phyloP scores from a whole-genome alignment of 2,888 invertebrate genomes.

The Drosophila limbata region DNA sequence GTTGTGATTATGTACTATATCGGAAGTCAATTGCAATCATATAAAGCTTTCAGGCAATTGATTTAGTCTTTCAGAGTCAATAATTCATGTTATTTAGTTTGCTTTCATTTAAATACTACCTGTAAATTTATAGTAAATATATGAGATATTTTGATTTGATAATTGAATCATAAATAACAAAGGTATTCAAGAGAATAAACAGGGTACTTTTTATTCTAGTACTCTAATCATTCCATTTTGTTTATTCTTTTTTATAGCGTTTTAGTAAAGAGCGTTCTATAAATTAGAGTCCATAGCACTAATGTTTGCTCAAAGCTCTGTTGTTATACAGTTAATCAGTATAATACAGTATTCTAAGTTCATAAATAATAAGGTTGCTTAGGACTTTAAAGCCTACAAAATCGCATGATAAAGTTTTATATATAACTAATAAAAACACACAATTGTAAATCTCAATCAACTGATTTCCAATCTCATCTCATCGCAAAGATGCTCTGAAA shows the following conservation, averaged over 20 bases:
- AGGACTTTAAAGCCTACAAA: constrained; percentile 8
- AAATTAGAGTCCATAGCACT: constrained; percentile 11
- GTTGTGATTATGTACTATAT: neutral
- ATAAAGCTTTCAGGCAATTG: neutral
- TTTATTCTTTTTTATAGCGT: constrained; percentile 14
- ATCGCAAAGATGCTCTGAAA: neutral
- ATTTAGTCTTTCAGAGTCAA: neutral
- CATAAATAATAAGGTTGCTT: constrained; percentile 18
- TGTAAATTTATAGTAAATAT: neutral
- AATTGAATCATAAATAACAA: neutral
- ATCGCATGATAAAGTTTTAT: too few species aligned
- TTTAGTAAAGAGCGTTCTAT: constrained; percentile 13
- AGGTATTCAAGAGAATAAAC: too few species aligned
- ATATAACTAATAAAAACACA: too few species aligned
- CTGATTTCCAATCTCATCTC: neutral
- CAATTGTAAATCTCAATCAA: neutral
- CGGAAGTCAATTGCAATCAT: neutral
- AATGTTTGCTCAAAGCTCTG: constrained; percentile 26
- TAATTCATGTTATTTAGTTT: neutral
- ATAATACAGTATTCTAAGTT: constrained; percentile 10
- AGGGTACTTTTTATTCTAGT: constrained; percentile 1
- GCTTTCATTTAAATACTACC: neutral
- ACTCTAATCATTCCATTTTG: too few species aligned
- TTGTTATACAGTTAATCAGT: constrained; percentile 18
- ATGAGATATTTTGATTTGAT: neutral